Conservation (phyloP, 2,113 vertebrate genomes). For the Notothenia rossii region DNA sequence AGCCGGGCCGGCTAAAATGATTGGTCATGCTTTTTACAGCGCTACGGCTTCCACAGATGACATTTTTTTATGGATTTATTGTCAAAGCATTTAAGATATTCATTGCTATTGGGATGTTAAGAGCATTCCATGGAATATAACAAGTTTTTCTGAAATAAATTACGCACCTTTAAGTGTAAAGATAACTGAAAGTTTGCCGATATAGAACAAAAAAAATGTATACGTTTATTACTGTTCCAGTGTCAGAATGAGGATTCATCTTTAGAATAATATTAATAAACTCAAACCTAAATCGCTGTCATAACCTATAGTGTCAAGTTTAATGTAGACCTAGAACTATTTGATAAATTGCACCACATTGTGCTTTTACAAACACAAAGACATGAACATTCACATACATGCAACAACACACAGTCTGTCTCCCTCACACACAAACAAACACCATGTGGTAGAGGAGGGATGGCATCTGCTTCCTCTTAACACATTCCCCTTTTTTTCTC, state of each 20-base stretch:
- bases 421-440: conserved; percentile 40
- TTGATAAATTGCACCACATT: conserved; percentile 70
- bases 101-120: too few relatives aligned
- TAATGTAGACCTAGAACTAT: neutral
- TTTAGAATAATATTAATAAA: neutral
- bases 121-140: too few relatives aligned
- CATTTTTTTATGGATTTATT: too few relatives aligned
- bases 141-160: too few relatives aligned
- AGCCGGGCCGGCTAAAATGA: too few relatives aligned
- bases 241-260: neutral
- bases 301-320: neutral
- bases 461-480: conserved; percentile 66
- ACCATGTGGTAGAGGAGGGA: conserved; percentile 59
- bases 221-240: neutral
- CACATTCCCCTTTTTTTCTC: conserved; percentile 85
- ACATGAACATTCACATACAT: conserved; percentile 25
- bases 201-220: too few relatives aligned
- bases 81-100: too few relatives aligned
- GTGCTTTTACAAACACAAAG: conserved; percentile 79
- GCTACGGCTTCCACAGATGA: too few relatives aligned
- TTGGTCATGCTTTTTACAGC: too few relatives aligned
- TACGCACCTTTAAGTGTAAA: too few relatives aligned
- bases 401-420: conserved; percentile 34
- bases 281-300: too few relatives aligned
- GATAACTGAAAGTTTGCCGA: neutral